Base-by-base conservation (phyloP, 1,140 invertebrate species). In the Triops cancriformis region DNA sequence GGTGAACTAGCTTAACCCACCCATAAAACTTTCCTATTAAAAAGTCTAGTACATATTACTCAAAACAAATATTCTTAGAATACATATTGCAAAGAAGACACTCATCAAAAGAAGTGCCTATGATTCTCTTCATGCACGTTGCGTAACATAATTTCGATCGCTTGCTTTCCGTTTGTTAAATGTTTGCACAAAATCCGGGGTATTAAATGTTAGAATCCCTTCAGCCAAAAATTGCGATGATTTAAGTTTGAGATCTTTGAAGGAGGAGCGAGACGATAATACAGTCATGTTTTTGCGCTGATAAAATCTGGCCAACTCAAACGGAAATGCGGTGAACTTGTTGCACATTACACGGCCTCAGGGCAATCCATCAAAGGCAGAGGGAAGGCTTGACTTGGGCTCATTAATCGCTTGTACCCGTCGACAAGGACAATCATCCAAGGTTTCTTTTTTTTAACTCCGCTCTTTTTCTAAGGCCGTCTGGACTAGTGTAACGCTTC, bases 221-320 rank as follows among this genome's bases (percentile, higher is more conserved):
- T 64, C 51, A 64, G 51, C 51, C 51, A 64, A 64, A 64, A 64
- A 64, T n/a, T 64, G 51, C n/a, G 51, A 64, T 64, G 51, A 64
- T 64, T 64, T 5, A 64, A 23, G 23, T 64, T 64, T 64, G 51
- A 64, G 51, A 64, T 64, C 51, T 64, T 64, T 64, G 51, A 64
- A 64, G 51, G 51, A 64, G 51, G 51, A 7, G 51, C 51, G 51
- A 23, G 51, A 14, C 51, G 14, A 64, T 64, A 64, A 64, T 64
- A 64, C 23, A n/a, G 6, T 64, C 18, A 18, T 51, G 14, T 64
- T 64, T n/a, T 64, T 64, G 51, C 51, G 51, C 51, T 64, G 51
- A 64, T 64, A 64, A 64, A 64, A 64, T 64, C 51, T 64, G 51
- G 51, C 51, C 51, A 64, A 14, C n/a, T 64, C 51, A 64, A 64